phyloP scores from a whole-genome alignment of 2,113 vertebrate genomes.

The Labeo catla region DNA sequence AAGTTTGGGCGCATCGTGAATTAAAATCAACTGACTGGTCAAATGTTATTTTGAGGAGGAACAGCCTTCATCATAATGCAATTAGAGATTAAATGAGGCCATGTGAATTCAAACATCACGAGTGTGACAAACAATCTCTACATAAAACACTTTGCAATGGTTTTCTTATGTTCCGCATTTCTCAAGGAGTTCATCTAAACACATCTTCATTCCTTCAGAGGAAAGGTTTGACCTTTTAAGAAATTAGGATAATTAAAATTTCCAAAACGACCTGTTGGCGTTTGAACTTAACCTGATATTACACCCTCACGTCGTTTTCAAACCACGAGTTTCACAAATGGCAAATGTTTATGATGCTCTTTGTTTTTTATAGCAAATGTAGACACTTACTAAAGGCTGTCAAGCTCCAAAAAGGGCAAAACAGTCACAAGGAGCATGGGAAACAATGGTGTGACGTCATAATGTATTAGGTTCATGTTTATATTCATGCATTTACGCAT shows the following conservation, averaged over 20 bases:
- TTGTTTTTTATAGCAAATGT: neutral
- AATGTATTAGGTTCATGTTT: neutral
- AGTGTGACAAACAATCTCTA: conserved; percentile 50
- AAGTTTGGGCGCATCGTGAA: conserved; percentile 54
- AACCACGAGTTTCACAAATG: neutral
- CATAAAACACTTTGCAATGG: conserved; percentile 36
- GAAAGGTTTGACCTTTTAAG: neutral
- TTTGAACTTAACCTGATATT: neutral
- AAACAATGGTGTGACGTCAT: neutral
- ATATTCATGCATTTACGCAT: neutral
- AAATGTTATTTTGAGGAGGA: conserved; percentile 60
- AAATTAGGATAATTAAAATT: neutral
- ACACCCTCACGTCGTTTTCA: neutral
- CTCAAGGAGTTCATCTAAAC: conserved; percentile 11
- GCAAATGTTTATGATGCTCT: neutral
- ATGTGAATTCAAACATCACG: conserved; percentile 64
- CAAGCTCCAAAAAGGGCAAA: neutral
- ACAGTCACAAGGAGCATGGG: neutral
- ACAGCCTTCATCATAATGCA: conserved; percentile 59
- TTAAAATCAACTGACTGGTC: conserved; percentile 68
- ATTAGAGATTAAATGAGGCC: conserved; percentile 65
- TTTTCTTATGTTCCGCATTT: conserved; percentile 23
- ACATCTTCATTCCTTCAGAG: neutral
- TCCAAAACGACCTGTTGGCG: neutral
- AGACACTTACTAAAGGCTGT: neutral